A percentile compares a stretch with the other conserved stretches of the same genome.
These are phyloP conservation scores for Diplodus puntazzo DNA, from an alignment of 2,797 vertebrate species.

Conservation along the genomic window DNA sequence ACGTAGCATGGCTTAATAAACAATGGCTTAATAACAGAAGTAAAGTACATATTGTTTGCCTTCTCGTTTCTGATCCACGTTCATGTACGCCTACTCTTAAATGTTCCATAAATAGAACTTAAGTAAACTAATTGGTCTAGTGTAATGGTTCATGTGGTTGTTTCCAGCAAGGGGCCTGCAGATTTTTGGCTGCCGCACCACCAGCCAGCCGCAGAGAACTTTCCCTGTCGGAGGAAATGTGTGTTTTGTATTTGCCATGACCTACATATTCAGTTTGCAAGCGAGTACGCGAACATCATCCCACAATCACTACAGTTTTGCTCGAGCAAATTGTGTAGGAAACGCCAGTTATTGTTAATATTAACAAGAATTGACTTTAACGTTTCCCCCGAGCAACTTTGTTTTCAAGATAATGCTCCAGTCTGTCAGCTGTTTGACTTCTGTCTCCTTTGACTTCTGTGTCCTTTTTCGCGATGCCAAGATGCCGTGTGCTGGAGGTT, in stretches of 20 bases:
- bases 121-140: conserved; percentile 58
- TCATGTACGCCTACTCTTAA: conserved; percentile 35
- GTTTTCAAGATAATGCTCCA: neutral
- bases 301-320: conserved; percentile 12
- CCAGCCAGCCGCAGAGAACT: conserved; percentile 43
- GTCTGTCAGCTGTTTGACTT: conserved; percentile 18
- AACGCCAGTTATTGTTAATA: neutral
- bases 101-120: conserved; percentile 70
- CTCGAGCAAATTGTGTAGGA: neutral
- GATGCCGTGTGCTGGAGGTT: conserved; percentile 32
- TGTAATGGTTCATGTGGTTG: conserved; percentile 61
- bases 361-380: neutral
- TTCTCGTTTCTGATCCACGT: conserved; percentile 43
- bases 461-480: conserved; percentile 5
- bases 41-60: conserved; percentile 31
- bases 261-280: conserved; percentile 42
- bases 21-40: neutral
- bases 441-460: conserved; percentile 1
- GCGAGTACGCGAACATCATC: conserved; percentile 7
- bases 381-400: conserved; percentile 29
- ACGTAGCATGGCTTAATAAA: conserved; percentile 2
- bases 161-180: conserved; percentile 57
- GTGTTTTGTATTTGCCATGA: conserved; percentile 59
- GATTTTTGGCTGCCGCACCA: conserved; percentile 45
- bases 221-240: conserved; percentile 59